Evolutionary conservation across 2,113 vertebrate genomes (phyloP).

Genomic region (Synodontis membranacea): DNA sequence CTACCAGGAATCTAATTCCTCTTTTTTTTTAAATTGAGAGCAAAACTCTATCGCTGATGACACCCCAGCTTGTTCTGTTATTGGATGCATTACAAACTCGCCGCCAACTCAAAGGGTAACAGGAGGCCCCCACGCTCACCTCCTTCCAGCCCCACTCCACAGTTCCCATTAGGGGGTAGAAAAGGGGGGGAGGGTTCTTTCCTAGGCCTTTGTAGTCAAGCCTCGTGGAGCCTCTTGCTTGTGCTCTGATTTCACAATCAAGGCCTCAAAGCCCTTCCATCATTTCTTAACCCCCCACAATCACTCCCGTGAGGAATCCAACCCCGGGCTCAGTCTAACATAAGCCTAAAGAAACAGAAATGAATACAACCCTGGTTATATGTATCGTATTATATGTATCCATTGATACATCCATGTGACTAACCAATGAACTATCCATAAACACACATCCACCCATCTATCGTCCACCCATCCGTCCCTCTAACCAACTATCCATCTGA

Average conservation of each 20-base stretch:
- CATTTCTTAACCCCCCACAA: constrained; percentile 14
- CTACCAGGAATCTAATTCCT: constrained; percentile 47
- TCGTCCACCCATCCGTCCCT: neutral
- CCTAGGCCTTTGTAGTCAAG: constrained; percentile 9
- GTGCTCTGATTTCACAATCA: constrained; percentile 57
- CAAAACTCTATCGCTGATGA: constrained; percentile 54
- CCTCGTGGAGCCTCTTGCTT: constrained; percentile 39
- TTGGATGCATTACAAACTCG: constrained; percentile 40
- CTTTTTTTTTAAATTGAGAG: constrained; percentile 46
- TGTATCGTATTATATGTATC: neutral
- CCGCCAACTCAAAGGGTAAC: constrained; percentile 29
- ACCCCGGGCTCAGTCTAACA: neutral
- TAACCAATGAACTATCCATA: neutral
- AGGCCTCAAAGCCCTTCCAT: constrained; percentile 29
- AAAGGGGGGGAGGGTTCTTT: constrained; percentile 27
- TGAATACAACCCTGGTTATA: neutral
- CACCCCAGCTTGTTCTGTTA: constrained; percentile 41
- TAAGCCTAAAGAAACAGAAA: neutral
- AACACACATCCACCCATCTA: neutral
- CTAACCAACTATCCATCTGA: neutral
- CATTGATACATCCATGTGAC: neutral
- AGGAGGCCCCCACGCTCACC: constrained; percentile 31
- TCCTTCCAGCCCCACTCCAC: neutral
- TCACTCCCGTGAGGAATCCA: neutral
- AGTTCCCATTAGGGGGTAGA: constrained; percentile 28